Percentiles rank a stretch among this genome's conserved stretches.
These are phyloP conservation scores for Hanleya hanleyi DNA, from an alignment of 2,888 invertebrate genomes.

Conservation along the genomic window DNA sequence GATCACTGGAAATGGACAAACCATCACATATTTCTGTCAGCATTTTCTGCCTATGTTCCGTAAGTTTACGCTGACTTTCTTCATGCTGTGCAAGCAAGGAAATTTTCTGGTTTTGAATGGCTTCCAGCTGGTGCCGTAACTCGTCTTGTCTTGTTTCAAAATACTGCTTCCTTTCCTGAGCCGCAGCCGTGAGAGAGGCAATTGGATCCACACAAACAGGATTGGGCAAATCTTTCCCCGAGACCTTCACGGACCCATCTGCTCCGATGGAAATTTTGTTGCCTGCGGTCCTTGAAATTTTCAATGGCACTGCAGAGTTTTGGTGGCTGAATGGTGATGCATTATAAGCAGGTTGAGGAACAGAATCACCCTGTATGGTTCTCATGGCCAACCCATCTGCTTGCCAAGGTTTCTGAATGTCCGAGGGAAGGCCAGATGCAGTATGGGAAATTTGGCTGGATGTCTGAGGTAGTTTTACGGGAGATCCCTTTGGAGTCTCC, in stretches of 20 bases:
- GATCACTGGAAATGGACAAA: too few relatives aligned
- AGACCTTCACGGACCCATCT: not conserved
- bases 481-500: not conserved
- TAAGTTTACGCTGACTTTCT: not conserved
- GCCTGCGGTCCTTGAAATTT: not conserved
- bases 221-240: too few relatives aligned
- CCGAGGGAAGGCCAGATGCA: not conserved
- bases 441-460: not conserved
- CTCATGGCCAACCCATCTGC: not conserved
- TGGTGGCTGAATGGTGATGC: too few relatives aligned
- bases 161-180: not conserved
- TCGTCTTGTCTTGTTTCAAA: slow-evolving; percentile 50
- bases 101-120: slow-evolving; percentile 59
- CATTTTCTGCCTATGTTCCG: not conserved
- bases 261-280: not conserved
- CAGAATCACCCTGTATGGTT: not conserved
- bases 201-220: not conserved
- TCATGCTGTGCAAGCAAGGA: slow-evolving; percentile 11
- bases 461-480: not conserved
- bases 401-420: too few relatives aligned
- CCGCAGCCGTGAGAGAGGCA: not conserved
- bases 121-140: slow-evolving; percentile 49
- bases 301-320: not conserved
- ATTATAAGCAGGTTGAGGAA: not conserved
- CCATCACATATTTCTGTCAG: not conserved